phyloP scores from a whole-genome alignment of 2,888 invertebrate genomes.

The Cataglyphis livida region DNA sequence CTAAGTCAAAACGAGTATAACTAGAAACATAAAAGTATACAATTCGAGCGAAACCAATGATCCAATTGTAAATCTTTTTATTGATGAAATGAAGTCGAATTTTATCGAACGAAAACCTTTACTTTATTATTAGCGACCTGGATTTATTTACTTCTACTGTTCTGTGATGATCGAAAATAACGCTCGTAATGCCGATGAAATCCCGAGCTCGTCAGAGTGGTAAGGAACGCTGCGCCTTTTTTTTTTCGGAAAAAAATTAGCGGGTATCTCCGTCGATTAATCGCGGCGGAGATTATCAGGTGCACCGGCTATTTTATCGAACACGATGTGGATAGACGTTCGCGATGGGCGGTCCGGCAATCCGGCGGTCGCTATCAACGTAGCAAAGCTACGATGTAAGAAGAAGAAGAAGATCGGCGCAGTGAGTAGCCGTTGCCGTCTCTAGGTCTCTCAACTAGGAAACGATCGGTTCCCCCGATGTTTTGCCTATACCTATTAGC shows the following conservation, averaged over 20 bases:
- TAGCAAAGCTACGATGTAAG: conserved; percentile 15
- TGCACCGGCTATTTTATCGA: conserved; percentile 64
- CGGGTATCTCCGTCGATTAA: conserved; percentile 68
- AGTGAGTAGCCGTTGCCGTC: conserved; percentile 44
- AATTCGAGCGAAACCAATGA: not conserved
- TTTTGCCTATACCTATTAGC: conserved; percentile 57
- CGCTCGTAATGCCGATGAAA: conserved; percentile 24
- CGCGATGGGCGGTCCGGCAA: conserved; percentile 69
- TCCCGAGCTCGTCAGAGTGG: conserved; percentile 39
- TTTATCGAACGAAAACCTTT: not conserved
- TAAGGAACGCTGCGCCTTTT: not conserved
- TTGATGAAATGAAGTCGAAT: not conserved
- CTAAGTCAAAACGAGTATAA: not conserved
- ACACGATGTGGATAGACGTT: conserved; percentile 58
- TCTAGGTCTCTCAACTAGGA: conserved; percentile 54
- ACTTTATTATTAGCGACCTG: not conserved
- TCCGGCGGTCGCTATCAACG: conserved; percentile 49
- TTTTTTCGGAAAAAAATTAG: conserved; percentile 26
- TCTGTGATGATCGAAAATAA: not conserved
- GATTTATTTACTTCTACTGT: conserved; percentile 17
- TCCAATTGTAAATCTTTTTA: not conserved
- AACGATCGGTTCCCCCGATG: conserved; percentile 51
- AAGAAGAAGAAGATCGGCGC: conserved; percentile 37
- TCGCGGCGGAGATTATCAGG: conserved; percentile 66
- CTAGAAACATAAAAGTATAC: not conserved